Conservation (phyloP, 2,113 vertebrate genomes). For the Nannospalax galili region DNA sequence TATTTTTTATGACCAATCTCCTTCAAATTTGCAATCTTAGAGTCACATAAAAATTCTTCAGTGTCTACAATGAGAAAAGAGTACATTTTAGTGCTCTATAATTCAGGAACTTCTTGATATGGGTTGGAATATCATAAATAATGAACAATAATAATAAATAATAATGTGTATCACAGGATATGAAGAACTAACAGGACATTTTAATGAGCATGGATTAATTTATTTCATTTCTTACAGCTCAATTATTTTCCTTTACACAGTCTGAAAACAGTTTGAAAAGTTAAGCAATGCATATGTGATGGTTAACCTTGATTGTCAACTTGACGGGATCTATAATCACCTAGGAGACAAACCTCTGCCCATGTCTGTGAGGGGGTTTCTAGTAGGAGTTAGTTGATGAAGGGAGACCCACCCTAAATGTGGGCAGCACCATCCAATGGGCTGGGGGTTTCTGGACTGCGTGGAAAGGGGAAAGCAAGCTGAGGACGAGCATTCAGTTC, state of each 20-base stretch:
- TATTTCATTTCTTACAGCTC: background rate
- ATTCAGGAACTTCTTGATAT: background rate
- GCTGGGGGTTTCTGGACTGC: too few species aligned
- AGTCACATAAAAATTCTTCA: background rate
- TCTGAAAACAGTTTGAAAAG: background rate
- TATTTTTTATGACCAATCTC: background rate
- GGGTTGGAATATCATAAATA: too few species aligned
- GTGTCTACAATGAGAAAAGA: background rate
- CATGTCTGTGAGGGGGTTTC: background rate
- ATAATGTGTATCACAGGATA: background rate
- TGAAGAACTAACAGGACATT: background rate
- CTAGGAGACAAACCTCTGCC: background rate
- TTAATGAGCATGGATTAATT: slow-evolving; percentile 1
- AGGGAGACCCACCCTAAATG: background rate
- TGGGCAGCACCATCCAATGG: background rate
- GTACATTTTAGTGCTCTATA: background rate
- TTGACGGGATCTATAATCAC: background rate
- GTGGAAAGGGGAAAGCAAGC: background rate
- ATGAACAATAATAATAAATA: too few species aligned
- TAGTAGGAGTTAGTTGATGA: background rate
- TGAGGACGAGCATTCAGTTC: background rate
- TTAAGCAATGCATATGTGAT: background rate
- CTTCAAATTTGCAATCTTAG: background rate
- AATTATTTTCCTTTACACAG: slow-evolving; percentile 46
- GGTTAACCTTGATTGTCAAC: background rate